A percentile compares a stretch with the other conserved stretches of the same genome.
Evolutionary conservation across 2,113 vertebrate genomes (phyloP).

Genomic region (Xenopus tropicalis): DNA sequence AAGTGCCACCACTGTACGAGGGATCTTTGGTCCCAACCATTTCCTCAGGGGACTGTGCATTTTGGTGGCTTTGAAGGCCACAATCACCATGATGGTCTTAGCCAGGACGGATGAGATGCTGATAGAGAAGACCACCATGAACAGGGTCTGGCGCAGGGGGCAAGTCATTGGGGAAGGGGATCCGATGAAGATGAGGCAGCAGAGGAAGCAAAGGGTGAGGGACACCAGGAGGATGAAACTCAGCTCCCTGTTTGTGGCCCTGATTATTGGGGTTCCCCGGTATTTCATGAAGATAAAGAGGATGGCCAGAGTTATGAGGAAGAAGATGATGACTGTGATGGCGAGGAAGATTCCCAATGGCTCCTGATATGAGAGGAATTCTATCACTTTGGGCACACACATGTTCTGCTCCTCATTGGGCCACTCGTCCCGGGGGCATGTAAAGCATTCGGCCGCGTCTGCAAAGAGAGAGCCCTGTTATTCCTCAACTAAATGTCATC

Average conservation of each 20-base stretch:
- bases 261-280: constrained; percentile 44
- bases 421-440: constrained; percentile 52
- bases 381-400: constrained; percentile 50
- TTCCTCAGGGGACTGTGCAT: constrained; percentile 17
- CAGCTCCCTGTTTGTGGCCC: constrained; percentile 47
- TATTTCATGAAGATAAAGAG: constrained; percentile 51
- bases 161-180: constrained; percentile 14
- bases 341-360: constrained; percentile 41
- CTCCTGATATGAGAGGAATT: constrained; percentile 53
- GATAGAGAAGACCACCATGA: constrained; percentile 35
- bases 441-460: constrained; percentile 52
- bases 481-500: too few relatives aligned
- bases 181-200: constrained; percentile 38
- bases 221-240: constrained; percentile 49
- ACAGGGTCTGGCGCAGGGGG: constrained; percentile 29
- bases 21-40: constrained; percentile 30
- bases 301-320: constrained; percentile 42
- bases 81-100: constrained; percentile 42
- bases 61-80: constrained; percentile 40
- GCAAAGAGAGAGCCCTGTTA: constrained; percentile 1
- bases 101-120: constrained; percentile 39
- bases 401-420: constrained; percentile 43
- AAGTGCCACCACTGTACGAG: constrained; percentile 10
- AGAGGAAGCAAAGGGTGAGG: constrained; percentile 32
- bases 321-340: constrained; percentile 43